Evolutionary conservation across 2,888 invertebrate genomes (phyloP), one percentile per base, ranked within the genome.

Genomic region (Drosophila anceps): DNA sequence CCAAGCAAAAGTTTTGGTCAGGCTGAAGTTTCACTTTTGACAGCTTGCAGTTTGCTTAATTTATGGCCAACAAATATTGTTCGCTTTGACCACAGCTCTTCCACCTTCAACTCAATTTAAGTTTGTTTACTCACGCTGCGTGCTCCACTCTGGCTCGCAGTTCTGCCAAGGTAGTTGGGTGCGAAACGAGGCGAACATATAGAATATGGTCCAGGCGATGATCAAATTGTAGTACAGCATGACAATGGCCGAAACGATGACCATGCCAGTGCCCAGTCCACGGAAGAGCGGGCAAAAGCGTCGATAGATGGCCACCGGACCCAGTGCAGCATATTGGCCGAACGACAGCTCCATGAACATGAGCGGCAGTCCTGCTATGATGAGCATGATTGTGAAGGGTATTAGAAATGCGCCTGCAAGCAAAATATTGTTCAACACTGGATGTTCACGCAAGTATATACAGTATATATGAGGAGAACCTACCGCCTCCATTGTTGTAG

Each of bases 331-430:
- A 91, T 96, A 97, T 92, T 97, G 97, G 0, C 97, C 97, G 73
- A 97, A 95, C 0, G 96, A 95, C n/a, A 97, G 93, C 92, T 97
- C 97, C 95, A 97, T 96, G 89, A 97, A 97, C 95, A 97, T 96
- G 9, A 97, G 94, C 31, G 97, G 97, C 62, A 97, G 93, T 9
- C 97, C 97, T 62, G 96, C 96, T 82, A 96, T 95, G 81, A 97
- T 94, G 76, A 97, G 94, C 96, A 97, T 96, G 71, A 96, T 94
- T 67, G 96, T 95, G 91, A 97, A 97, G 12, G 97, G 97, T 91
- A 97, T 96, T 27, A 97, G 94, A 92, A 97, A 97, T 39, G 96
- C 96, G 61, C 96, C 96, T 95, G 93, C 12, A 72, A 68, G 15
- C 4, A 62, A 27, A 15, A n/a, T 0, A 12, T 12, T 12, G 15